These are phyloP conservation scores for Rhopalosiphum maidis DNA, from an alignment of 1,140 invertebrate species.

Conservation along the genomic window DNA sequence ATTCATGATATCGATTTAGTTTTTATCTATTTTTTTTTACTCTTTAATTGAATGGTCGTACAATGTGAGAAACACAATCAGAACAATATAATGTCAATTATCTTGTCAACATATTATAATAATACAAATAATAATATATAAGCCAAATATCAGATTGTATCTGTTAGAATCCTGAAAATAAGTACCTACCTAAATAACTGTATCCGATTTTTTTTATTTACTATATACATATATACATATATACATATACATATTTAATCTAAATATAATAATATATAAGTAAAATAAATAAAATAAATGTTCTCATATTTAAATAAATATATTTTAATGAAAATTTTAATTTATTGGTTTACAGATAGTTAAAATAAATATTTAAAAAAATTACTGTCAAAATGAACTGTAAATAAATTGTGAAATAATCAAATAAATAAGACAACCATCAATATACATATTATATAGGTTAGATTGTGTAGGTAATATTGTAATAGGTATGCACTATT, in stretches of 20 bases:
- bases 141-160: background rate
- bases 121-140: background rate
- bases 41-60: background rate
- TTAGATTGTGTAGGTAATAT: background rate
- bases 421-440: background rate
- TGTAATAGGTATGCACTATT: too few species aligned
- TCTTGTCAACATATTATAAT: background rate
- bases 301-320: background rate
- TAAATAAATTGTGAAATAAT: background rate
- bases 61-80: background rate
- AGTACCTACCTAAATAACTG: background rate
- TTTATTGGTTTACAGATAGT: background rate
- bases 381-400: background rate
- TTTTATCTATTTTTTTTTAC: background rate
- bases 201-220: background rate
- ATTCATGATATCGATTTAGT: background rate
- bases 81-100: conserved; percentile 14
- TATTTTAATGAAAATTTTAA: background rate
- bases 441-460: background rate
- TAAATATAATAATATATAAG: background rate
- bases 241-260: background rate
- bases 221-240: background rate
- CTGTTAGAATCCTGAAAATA: background rate
- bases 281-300: too few species aligned
- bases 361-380: background rate